Evolutionary conservation across 2,888 invertebrate genomes (phyloP).

Genomic region (Frankliniella intonsa): DNA sequence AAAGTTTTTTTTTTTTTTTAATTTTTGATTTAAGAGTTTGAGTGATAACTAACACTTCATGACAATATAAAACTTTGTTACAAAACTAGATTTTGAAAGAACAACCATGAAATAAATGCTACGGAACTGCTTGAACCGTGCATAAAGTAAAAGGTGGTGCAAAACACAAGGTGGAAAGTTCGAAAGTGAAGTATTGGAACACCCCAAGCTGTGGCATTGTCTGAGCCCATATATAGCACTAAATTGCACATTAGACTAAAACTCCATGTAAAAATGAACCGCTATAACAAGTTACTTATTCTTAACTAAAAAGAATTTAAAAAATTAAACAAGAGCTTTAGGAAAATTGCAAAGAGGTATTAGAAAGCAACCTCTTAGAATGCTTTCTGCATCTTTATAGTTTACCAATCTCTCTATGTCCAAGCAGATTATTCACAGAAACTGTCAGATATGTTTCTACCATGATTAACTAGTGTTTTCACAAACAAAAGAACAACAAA

Average conservation of each 20-base stretch:
- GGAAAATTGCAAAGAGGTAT: not conserved
- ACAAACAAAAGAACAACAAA: constrained; percentile 10
- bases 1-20: not conserved
- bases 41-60: not conserved
- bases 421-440: too few relatives aligned
- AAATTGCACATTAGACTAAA: not conserved
- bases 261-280: not conserved
- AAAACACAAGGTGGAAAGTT: not conserved
- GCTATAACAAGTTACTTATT: not conserved
- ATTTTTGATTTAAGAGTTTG: not conserved
- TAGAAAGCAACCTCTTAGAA: not conserved
- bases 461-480: constrained; percentile 17
- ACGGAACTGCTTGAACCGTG: not conserved
- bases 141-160: not conserved
- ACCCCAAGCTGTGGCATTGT: not conserved
- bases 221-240: not conserved
- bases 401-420: too few relatives aligned
- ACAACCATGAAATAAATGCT: not conserved
- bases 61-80: not conserved
- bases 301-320: not conserved
- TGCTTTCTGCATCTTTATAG: too few relatives aligned
- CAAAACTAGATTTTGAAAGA: not conserved
- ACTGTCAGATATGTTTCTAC: not conserved
- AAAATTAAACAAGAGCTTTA: not conserved
- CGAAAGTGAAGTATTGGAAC: not conserved